Evolutionary conservation across 2,888 invertebrate species (phyloP), one percentile per base, ranked within the genome.

Genomic region (Cataglyphis livida): DNA sequence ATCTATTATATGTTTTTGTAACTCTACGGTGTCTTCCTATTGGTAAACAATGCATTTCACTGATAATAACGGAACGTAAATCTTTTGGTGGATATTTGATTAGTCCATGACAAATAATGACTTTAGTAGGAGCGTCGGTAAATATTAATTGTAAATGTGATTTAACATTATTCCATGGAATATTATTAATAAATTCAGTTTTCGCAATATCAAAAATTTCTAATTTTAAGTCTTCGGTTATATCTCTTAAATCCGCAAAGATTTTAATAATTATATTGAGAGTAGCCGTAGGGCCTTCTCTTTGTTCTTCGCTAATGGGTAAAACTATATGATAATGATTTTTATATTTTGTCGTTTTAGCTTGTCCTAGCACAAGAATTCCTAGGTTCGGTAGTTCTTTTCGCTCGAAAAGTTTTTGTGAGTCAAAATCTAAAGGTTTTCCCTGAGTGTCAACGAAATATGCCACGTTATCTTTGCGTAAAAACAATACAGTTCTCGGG

Each of bases 181-280:
- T 5, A 3, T 32, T 32, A 32, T 32, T 32, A 32, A 32, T 32
- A 32, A 32, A 32, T 6, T 32, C 6, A 6, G 32, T 6, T 32
- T 32, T 32, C 6, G 32, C 32, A 6, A 32, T 32, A 32, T 6
- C 6, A 32, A 32, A 32, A 6, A 5, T 32, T 32, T 32, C 6
- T 32, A 32, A 32, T 0, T 44, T 66, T 4, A 66, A 2, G 1
- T 32, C 0, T 15, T 61, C 9, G 1, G 5, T 18, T 6, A 32
- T 7, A 0, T 6, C 0, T n/a, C 18, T 6, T 6, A 61, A 32
- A 7, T 61, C 18, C 0, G 1, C 6, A 1, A 48, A 1, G 0
- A 6, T 6, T 6, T 1, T 2, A 1, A 18, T 4, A 1, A 61
- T 61, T 7, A 7, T 6, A 0, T 18, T 32, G 6, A 61, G 32